A percentile compares a stretch with the other conserved stretches of the same genome.
phyloP scores from a whole-genome alignment of 2,888 invertebrate genomes.

The Ornithoptera alexandrae region DNA sequence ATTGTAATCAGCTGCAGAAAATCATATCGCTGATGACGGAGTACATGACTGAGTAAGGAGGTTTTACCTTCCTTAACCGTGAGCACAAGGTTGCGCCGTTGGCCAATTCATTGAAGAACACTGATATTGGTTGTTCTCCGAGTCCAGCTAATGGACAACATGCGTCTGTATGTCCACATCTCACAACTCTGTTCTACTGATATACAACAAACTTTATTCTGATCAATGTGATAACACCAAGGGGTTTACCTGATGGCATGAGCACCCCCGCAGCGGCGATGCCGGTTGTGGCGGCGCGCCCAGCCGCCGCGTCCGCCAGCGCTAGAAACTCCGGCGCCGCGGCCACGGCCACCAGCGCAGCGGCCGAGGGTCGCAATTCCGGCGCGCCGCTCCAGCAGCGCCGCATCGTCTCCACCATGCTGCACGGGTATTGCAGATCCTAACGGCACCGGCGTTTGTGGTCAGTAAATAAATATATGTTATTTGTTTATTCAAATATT shows the following conservation, averaged over 20 bases:
- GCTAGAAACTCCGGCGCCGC: constrained; percentile 93
- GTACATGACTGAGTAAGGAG: no score
- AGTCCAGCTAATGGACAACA: no score
- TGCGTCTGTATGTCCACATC: no score
- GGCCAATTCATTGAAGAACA: no score
- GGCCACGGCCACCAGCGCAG: constrained; percentile 95
- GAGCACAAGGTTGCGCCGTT: no score
- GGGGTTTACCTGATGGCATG: constrained; percentile 9
- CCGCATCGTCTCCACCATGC: constrained; percentile 96
- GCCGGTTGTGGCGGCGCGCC: constrained; percentile 33
- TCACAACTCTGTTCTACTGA: no score
- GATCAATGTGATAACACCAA: neutral
- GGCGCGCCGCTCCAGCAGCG: constrained; percentile 96
- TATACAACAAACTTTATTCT: no score
- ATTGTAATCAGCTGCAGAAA: no score
- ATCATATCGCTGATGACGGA: no score
- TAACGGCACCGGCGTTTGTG: constrained; percentile 40
- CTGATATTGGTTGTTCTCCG: no score
- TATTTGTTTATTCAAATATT: no score
- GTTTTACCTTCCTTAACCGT: no score
- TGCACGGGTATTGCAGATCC: constrained; percentile 91
- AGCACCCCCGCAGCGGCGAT: constrained; percentile 38
- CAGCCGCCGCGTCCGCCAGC: constrained; percentile 58
- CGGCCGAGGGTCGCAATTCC: constrained; percentile 93
- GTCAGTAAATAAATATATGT: neutral